Conservation (phyloP, 2,888 invertebrate genomes). For the Calameuta pallipes region DNA sequence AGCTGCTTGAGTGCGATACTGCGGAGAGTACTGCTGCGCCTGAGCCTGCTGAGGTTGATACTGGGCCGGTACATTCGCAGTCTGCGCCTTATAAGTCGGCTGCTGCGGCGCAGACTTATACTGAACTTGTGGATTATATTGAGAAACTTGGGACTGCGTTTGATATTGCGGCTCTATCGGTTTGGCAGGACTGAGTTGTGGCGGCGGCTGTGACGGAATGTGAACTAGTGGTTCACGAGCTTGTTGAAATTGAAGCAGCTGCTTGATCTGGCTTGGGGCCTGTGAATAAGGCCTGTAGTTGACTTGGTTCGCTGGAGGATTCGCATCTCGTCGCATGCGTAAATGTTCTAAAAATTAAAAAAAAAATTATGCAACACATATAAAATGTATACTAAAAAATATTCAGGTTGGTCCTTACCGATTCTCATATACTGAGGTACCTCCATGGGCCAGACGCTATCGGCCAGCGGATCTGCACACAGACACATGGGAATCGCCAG, state of each 20-base stretch:
- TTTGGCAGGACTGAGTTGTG: conserved; percentile 40
- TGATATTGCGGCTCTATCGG: conserved; percentile 39
- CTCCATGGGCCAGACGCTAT: neutral
- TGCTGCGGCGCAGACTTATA: conserved; percentile 48
- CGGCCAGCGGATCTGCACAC: conserved; percentile 18
- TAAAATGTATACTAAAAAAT: neutral
- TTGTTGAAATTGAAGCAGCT: conserved; percentile 54
- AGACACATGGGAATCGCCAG: conserved; percentile 25
- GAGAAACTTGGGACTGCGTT: conserved; percentile 28
- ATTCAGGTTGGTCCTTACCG: no score
- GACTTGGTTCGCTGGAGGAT: conserved; percentile 24
- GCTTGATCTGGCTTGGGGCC: conserved; percentile 53
- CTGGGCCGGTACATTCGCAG: conserved; percentile 31
- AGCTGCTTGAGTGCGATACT: conserved; percentile 17
- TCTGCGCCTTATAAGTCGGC: conserved; percentile 46
- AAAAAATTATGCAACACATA: no score
- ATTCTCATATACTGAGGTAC: no score
- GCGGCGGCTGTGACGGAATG: conserved; percentile 47
- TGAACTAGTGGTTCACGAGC: conserved; percentile 54
- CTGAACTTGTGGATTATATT: conserved; percentile 51
- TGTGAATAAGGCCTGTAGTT: conserved; percentile 51
- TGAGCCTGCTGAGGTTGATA: conserved; percentile 29
- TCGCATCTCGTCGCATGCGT: conserved; percentile 4
- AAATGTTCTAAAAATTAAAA: conserved; percentile 1
- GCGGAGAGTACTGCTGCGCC: conserved; percentile 27